phyloP scores from a whole-genome alignment of 1,140 invertebrate genomes.

The Zaprionus ghesquierei region DNA sequence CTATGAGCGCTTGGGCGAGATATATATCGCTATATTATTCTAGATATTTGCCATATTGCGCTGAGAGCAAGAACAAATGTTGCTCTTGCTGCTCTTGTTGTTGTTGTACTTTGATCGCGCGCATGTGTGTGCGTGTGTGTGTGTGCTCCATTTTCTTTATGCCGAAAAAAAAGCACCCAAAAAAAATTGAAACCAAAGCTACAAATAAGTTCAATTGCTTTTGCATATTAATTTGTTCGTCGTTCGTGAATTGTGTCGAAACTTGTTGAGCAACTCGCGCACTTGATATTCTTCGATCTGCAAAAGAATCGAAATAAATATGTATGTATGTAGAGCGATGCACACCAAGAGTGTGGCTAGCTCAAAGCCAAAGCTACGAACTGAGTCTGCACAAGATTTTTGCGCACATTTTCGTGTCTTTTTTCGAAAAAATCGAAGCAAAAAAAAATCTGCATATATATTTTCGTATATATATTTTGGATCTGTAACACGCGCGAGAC shows the following conservation, averaged over 20 bases:
- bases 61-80: slow-evolving; percentile 14
- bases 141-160: slow-evolving; percentile 58
- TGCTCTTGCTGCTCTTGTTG: background rate
- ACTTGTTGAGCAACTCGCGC: slow-evolving; percentile 40
- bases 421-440: background rate
- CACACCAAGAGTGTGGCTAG: background rate
- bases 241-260: slow-evolving; percentile 2
- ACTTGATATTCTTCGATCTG: slow-evolving; percentile 26
- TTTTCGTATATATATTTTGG: slow-evolving; percentile 23
- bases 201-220: slow-evolving; percentile 66
- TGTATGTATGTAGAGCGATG: background rate
- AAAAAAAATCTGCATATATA: background rate
- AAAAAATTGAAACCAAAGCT: slow-evolving; percentile 56
- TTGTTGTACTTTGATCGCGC: slow-evolving; percentile 61
- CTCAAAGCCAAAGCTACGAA: background rate
- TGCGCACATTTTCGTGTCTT: background rate
- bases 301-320: slow-evolving; percentile 2
- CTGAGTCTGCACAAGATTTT: background rate
- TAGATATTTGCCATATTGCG: slow-evolving; percentile 22
- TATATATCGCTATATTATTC: no score
- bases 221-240: slow-evolving; percentile 35
- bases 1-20: background rate
- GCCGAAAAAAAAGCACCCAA: background rate
- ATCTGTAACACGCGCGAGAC: slow-evolving; percentile 60
- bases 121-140: slow-evolving; percentile 13